These are phyloP conservation scores for Microplitis manilae DNA, from an alignment of 2,888 invertebrate species.

Conservation along the genomic window DNA sequence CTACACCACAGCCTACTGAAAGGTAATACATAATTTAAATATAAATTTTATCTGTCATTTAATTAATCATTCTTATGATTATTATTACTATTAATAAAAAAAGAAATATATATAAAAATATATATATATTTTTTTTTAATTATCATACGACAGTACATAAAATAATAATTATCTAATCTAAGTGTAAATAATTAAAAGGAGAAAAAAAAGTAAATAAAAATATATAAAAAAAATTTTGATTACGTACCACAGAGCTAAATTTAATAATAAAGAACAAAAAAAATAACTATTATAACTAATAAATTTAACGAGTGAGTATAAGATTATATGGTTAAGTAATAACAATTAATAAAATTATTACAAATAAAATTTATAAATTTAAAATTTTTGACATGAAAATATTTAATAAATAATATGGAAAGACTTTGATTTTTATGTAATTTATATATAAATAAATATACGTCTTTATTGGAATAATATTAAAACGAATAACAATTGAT, in stretches of 20 bases:
- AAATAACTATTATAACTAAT: slow-evolving; percentile 54
- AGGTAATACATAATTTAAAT: slow-evolving; percentile 61
- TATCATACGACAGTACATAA: neutral
- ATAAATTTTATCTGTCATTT: neutral
- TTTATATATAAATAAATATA: neutral
- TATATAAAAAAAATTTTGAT: slow-evolving; percentile 55
- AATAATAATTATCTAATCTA: neutral
- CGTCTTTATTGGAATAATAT: neutral
- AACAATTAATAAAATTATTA: slow-evolving; percentile 59
- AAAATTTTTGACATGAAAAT: neutral
- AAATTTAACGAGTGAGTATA: slow-evolving; percentile 53
- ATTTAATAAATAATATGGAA: neutral
- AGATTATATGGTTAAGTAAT: slow-evolving; percentile 50
- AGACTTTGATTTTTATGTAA: neutral
- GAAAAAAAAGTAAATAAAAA: slow-evolving; percentile 49
- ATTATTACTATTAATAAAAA: no score
- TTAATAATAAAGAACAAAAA: slow-evolving; percentile 18
- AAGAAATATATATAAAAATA: neutral
- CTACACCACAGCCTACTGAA: slow-evolving; percentile 64
- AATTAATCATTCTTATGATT: slow-evolving; percentile 11
- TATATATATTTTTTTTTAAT: slow-evolving; percentile 25
- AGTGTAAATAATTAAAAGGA: slow-evolving; percentile 27
- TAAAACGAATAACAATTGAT: no score
- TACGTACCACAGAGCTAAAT: slow-evolving; percentile 5
- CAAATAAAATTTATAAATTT: slow-evolving; percentile 19